These are phyloP conservation scores for Peromyscus californicus DNA, from an alignment of 2,113 vertebrate genomes.

Conservation along the genomic window DNA sequence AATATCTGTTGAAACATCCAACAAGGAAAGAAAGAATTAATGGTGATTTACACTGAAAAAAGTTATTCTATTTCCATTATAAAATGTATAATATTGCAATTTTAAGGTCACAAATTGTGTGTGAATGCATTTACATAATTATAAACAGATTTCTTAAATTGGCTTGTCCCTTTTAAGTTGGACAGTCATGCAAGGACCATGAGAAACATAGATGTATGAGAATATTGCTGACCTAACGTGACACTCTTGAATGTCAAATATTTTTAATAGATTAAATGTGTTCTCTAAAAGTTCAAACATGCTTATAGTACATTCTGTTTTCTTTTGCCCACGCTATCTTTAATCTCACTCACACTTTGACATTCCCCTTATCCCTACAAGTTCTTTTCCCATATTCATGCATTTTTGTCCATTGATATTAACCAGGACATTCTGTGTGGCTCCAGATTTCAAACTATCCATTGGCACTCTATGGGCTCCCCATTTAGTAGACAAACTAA, in stretches of 20 bases:
- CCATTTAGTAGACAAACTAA: background rate
- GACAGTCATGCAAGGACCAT: too few relatives aligned
- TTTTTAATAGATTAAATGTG: background rate
- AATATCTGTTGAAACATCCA: background rate
- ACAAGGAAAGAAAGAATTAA: background rate
- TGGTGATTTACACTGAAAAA: background rate
- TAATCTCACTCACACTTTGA: background rate
- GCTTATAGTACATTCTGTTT: background rate
- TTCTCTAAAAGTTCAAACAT: background rate
- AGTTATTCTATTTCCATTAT: background rate
- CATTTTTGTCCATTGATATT: background rate
- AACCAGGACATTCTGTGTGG: background rate
- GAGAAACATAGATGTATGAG: background rate
- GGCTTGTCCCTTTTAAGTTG: background rate
- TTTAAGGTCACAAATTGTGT: background rate
- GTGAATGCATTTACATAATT: background rate
- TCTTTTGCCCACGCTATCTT: too few relatives aligned
- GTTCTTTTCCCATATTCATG: background rate
- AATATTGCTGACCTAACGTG: background rate
- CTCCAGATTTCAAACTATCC: too few relatives aligned
- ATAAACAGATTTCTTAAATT: background rate
- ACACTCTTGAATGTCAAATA: background rate
- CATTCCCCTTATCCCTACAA: background rate
- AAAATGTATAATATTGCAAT: background rate
- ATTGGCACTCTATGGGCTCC: too few relatives aligned